phyloP scores from a whole-genome alignment of 2,113 vertebrate species.

The Donacobius atricapilla region DNA sequence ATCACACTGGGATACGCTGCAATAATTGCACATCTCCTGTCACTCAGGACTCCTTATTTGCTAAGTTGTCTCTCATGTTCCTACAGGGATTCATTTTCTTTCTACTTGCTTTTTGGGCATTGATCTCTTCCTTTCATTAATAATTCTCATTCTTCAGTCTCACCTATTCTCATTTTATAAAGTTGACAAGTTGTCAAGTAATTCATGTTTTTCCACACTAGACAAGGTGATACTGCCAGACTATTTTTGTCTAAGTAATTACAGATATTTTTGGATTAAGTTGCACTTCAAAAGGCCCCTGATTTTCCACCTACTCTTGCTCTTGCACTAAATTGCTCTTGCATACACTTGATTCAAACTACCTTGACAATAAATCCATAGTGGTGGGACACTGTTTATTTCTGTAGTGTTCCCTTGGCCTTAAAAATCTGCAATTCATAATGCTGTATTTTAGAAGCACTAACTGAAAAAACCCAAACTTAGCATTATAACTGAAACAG shows the following conservation, averaged over 20 bases:
- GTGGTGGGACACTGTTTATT: not conserved
- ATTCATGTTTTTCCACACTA: not conserved
- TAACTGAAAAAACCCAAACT: not conserved
- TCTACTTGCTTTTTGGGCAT: not conserved
- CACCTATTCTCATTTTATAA: not conserved
- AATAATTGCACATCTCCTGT: not conserved
- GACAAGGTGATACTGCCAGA: not conserved
- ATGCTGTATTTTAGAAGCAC: not conserved
- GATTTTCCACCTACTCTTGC: not conserved
- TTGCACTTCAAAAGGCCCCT: not conserved
- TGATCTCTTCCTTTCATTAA: not conserved
- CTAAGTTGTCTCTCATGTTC: rapidly evolving
- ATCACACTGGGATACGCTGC: not conserved
- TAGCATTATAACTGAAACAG: not conserved
- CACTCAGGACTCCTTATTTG: not conserved
- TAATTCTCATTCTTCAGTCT: not conserved
- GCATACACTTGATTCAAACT: not conserved
- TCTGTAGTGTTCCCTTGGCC: not conserved
- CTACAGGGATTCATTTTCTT: not conserved
- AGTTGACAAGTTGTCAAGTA: not conserved
- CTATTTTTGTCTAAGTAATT: not conserved
- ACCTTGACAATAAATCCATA: not conserved
- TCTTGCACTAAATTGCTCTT: not conserved
- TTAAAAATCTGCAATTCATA: not conserved
- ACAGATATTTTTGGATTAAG: not conserved